These are phyloP conservation scores for Stenodera caucasica DNA, from an alignment of 2,888 invertebrate genomes.

Conservation along the genomic window DNA sequence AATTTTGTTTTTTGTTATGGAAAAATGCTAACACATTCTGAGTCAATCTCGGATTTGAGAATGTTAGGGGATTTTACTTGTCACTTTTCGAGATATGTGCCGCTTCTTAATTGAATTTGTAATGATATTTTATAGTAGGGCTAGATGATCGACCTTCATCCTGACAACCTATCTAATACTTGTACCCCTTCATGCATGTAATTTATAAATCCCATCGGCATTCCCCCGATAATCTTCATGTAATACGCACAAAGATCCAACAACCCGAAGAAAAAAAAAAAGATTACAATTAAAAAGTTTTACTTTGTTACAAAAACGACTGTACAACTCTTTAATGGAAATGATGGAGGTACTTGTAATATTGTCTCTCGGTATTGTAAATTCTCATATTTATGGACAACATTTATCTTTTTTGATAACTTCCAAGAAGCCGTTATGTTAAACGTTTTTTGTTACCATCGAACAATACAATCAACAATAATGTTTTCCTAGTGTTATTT, in stretches of 20 bases:
- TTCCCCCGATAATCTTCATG: slow-evolving; percentile 4
- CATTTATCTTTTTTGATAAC: slow-evolving; percentile 1
- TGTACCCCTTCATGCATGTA: slow-evolving; percentile 12
- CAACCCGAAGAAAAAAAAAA: not conserved
- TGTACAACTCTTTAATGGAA: not conserved
- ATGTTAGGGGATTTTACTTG: slow-evolving; percentile 34
- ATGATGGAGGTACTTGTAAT: not conserved
- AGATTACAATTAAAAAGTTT: not conserved
- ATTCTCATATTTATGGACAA: not conserved
- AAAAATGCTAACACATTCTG: slow-evolving; percentile 51
- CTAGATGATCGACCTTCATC: slow-evolving; percentile 16
- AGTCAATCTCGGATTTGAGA: slow-evolving; percentile 29
- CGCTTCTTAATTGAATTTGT: slow-evolving; percentile 27
- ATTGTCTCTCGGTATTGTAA: slow-evolving; percentile 1
- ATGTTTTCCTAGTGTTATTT: no score
- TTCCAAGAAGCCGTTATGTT: not conserved
- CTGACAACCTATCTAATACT: slow-evolving; percentile 17
- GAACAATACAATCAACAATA: no score
- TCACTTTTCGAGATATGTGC: slow-evolving; percentile 31
- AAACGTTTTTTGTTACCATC: not conserved
- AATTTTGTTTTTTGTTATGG: slow-evolving; percentile 51
- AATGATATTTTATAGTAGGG: slow-evolving; percentile 16
- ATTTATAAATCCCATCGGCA: slow-evolving; percentile 12
- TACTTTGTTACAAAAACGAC: not conserved
- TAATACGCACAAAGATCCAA: not conserved